Evolutionary conservation across 2,797 vertebrate genomes (phyloP), one percentile per base, ranked within the genome.

Genomic region (Valencia hispanica): DNA sequence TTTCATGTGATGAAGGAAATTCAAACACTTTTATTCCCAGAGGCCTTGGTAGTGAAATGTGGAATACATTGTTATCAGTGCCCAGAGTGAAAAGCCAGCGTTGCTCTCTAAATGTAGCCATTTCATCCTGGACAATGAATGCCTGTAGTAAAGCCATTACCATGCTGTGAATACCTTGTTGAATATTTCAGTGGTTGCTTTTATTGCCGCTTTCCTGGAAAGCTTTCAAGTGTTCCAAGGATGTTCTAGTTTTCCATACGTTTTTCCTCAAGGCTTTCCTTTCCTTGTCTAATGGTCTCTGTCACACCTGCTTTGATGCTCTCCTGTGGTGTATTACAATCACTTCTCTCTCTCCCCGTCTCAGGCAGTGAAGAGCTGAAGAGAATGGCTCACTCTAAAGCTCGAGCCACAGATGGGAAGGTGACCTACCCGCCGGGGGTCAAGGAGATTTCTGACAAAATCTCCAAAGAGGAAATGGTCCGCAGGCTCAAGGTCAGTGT

Each of bases 401-500:
- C 97, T 41, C 97, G 97, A 96, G 97, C 97, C 94, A 96, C 97
- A 53, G 98, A 99, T 89, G 98, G 97, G 93, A 99, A 99, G 95
- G 98, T 99, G 94, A 99, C 98, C 79, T 99, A 99, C 94, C 98
- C 98, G 65, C 98, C 97, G 15, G 98, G 98, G 93, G 98, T 99
- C 91, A 99, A 99, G 95, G 98, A 99, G 94, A 99, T 99, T 89
- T 99, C 98, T 41, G 98, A 99, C 93, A 99, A 99, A 93, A 99
- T 99, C 94, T 99, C 98, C 81, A 99, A 99, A 92, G 98, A 99
- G 92, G 98, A 99, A 94, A 99, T 99, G 97, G 98, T 99, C 90
- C 96, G 98, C 90, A 95, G 98, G 72, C 94, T 99, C 79, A 99
- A 99, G 97, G 98, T 99, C 74, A 83, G 91, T 85, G 34, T 32